Base-by-base conservation (phyloP, 2,113 vertebrate species). In the Stigmatopora argus region DNA sequence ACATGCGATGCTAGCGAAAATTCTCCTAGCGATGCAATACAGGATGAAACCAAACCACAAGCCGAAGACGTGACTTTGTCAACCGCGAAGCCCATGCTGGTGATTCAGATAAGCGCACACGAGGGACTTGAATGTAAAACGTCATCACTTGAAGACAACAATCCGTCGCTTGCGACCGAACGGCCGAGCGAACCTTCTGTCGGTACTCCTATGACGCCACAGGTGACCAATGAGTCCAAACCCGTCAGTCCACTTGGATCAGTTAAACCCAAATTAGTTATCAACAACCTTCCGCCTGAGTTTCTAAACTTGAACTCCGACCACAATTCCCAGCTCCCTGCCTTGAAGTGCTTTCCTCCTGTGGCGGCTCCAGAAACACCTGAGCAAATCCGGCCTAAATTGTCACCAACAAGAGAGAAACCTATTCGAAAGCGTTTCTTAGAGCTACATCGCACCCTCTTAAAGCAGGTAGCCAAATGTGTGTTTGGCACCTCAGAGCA, bases 361-460 rank as follows among this genome's bases (percentile, higher is more conserved):
- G 73, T 49, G 2, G 4, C 63, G 49, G 11, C 46, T 2, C 9
- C 72, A 17, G 71, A 78, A 3, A 23, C 70, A 5, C 61, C 78
- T 1, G 65, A 53, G 13, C 78, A 69, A 44, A 65, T 31, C 1
- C 10, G n/a, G 3, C 1, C 41, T 7, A 72, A 90, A 51, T 64
- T 49, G 38, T 45, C 4, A 66, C 47, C 34, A 55, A 12, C 3
- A 5, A 60, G 14, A 0, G 49, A 21, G 6, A 71, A 17, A 1
- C 15, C 1, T 0, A 58, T 77, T 0, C 84, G 86, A 2, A 90
- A 90, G 48, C 87, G 83, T 66, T 98, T 99, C 51, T 71, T 85
- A 14, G 86, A 90, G 31, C 77, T 97, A 69, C 97, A 99, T 47
- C 69, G 88, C 0, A 91, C 88, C 1, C 83, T 98, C 23, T 93